These are phyloP conservation scores for Lophotis ruficrista DNA, from an alignment of 2,113 vertebrate species.

Conservation along the genomic window DNA sequence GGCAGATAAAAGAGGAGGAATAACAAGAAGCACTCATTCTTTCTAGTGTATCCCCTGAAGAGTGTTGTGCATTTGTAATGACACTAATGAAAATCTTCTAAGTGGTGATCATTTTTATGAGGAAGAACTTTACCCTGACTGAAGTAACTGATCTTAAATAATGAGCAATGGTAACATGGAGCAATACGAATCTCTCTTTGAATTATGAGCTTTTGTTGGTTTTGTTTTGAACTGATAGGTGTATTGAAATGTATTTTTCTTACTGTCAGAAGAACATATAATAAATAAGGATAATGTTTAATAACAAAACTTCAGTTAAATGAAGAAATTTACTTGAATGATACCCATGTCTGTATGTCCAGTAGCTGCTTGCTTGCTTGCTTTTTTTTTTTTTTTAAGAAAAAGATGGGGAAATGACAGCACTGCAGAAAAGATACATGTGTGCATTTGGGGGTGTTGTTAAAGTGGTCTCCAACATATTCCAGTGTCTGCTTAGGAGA, in stretches of 20 bases:
- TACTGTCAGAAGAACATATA: background rate
- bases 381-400: background rate
- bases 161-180: background rate
- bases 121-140: background rate
- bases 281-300: background rate
- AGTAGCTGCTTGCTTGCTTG: background rate
- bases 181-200: background rate
- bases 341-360: background rate
- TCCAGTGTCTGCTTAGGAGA: background rate
- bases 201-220: background rate
- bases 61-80: background rate
- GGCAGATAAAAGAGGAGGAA: background rate
- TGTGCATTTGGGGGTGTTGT: background rate
- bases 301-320: background rate
- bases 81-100: background rate
- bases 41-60: background rate
- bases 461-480: background rate
- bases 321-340: background rate
- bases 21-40: background rate
- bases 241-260: background rate
- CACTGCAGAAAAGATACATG: background rate
- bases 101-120: rapidly evolving
- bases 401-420: background rate
- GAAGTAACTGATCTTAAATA: background rate
- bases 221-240: background rate